Base-by-base conservation (phyloP, 2,113 vertebrate species). In the Leucopsar rothschildi region DNA sequence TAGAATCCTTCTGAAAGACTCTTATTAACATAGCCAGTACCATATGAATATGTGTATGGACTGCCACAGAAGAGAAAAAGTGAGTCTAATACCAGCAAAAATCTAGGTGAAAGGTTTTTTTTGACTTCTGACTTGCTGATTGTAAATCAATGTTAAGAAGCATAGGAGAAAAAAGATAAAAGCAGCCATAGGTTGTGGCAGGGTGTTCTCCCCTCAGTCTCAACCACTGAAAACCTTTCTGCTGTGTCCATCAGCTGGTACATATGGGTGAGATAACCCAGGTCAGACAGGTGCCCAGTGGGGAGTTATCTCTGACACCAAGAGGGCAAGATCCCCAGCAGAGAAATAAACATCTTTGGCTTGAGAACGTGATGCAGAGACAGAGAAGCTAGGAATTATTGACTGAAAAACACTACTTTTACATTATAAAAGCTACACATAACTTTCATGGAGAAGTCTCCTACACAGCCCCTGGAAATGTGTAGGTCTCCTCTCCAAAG, bases 51-150 rank as follows among this genome's bases (percentile, higher is more conserved):
- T n/a, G 5, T 25, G 9, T 7, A 23, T 7, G 6, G 45, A 45
- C 28, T 1, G 0, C 8, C 11, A 42, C 5, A 68, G 39, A 82
- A 25, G 11, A 71, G 17, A 75, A 84, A 50, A 82, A 42, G 6
- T 44, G 2, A 60, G 49, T 70, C 25, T 75, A 70, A 66, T 57
- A n/a, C 4, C 35, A 83, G 12, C 2, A 70, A 86, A 91, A 86
- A 63, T 22, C 0, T 28, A 52, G 0, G 15, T 27, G 5, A 65
- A 50, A 44, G 3, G 7, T 0, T 0, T 28, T 68, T 86, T 47
- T 57, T 7, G 0, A 25, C 24, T 10, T 63, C 20, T 85, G n/a
- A 49, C 23, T 47, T 56, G 7, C 22, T 37, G 7, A 63, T 57
- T 82, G 33, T 59, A 88, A 69, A 66, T 66, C 33, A 55, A 1